These are phyloP conservation scores for Nasalis larvatus DNA, from an alignment of 2,113 vertebrate genomes.

Conservation along the genomic window DNA sequence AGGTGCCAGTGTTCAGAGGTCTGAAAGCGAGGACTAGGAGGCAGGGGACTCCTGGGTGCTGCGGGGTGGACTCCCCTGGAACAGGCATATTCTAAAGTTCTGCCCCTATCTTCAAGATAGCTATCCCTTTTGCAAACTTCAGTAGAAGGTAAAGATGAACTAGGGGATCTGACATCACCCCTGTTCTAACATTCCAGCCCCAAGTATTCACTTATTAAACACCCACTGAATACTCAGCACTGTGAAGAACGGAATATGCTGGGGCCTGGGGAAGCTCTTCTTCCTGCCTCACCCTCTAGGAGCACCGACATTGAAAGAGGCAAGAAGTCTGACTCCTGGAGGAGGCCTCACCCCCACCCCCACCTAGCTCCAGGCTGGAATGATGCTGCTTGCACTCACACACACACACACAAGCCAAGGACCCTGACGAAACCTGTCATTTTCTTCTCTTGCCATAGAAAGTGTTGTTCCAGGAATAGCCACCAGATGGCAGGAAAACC, in stretches of 20 bases:
- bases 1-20: background rate
- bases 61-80: background rate
- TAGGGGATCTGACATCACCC: background rate
- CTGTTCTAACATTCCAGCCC: background rate
- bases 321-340: background rate
- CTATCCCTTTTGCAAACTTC: background rate
- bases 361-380: background rate
- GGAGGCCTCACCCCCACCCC: accelerated
- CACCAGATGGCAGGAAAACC: conserved; percentile 61
- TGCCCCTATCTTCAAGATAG: background rate
- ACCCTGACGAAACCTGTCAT: background rate
- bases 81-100: background rate
- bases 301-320: background rate
- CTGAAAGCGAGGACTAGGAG: background rate
- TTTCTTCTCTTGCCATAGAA: background rate
- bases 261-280: background rate
- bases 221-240: background rate
- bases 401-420: background rate
- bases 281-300: background rate
- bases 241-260: background rate
- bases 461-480: conserved; percentile 4
- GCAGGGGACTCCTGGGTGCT: background rate
- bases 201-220: background rate
- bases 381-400: background rate
- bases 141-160: background rate